A percentile compares a stretch with the other conserved stretches of the same genome.
Evolutionary conservation across 2,888 invertebrate genomes (phyloP).

Genomic region (Cremastobaeus sp.): DNA sequence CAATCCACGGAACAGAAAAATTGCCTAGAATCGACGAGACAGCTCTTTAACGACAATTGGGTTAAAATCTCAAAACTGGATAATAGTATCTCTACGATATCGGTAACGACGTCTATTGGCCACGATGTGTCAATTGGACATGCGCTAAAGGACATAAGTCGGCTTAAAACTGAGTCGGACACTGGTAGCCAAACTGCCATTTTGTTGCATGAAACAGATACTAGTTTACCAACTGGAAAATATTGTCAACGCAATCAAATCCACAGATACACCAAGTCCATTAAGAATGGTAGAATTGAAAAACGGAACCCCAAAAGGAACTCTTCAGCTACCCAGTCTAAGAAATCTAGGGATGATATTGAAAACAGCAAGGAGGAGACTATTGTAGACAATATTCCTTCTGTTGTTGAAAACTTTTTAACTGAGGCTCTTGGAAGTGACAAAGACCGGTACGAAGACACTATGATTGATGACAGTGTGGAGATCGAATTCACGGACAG

Average conservation of each 20-base stretch:
- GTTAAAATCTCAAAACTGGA: slow-evolving; percentile 24
- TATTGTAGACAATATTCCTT: slow-evolving; percentile 9
- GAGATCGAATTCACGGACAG: slow-evolving; percentile 29
- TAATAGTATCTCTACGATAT: slow-evolving; percentile 41
- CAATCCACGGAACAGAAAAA: slow-evolving; percentile 21
- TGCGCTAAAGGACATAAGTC: no score
- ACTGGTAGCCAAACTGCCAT: no score
- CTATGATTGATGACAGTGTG: slow-evolving; percentile 4
- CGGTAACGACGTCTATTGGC: slow-evolving; percentile 20
- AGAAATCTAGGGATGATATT: not conserved
- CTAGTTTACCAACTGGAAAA: no score
- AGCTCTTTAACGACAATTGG: slow-evolving; percentile 48
- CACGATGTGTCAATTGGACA: slow-evolving; percentile 12
- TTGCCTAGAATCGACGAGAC: slow-evolving; percentile 68
- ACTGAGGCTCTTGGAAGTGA: slow-evolving; percentile 41
- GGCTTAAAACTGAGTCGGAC: no score
- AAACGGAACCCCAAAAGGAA: slow-evolving; percentile 22
- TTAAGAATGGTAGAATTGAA: slow-evolving; percentile 1
- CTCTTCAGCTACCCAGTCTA: no score
- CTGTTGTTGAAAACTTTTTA: slow-evolving; percentile 45
- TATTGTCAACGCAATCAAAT: no score
- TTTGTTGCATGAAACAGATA: no score
- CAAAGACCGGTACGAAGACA: slow-evolving; percentile 27
- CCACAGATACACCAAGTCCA: slow-evolving; percentile 1
- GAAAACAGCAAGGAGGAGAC: not conserved